phyloP scores from a whole-genome alignment of 2,797 vertebrate genomes.

The Chaetophractus vellerosus region DNA sequence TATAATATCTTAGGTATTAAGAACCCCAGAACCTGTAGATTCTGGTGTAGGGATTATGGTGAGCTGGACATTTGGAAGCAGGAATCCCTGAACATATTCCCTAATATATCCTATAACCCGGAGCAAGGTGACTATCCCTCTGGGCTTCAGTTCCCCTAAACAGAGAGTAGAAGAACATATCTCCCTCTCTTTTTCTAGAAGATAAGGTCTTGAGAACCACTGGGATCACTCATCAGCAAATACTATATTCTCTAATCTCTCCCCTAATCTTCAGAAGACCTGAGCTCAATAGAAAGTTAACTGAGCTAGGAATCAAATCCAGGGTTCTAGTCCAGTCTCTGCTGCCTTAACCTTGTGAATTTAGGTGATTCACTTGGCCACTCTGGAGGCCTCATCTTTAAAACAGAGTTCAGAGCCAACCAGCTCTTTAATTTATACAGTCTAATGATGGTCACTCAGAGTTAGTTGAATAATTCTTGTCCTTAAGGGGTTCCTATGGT shows the following conservation, averaged over 20 bases:
- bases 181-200: background rate
- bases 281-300: background rate
- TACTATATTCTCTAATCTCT: background rate
- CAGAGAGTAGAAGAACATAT: background rate
- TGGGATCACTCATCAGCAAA: background rate
- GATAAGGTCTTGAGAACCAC: background rate
- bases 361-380: background rate
- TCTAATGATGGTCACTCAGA: background rate
- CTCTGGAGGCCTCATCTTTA: background rate
- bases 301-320: background rate
- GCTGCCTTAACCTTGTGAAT: background rate
- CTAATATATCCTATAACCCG: background rate
- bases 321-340: background rate
- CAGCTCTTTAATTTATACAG: background rate
- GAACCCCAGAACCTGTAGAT: background rate
- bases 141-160: background rate
- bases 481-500: background rate
- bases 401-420: background rate
- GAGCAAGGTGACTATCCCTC: background rate
- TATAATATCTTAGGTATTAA: constrained; percentile 9
- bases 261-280: background rate
- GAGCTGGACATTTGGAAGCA: background rate
- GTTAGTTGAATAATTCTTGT: background rate
- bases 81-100: constrained; percentile 28
- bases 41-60: background rate